These are phyloP conservation scores for Philaenus spumarius DNA, from an alignment of 1,140 invertebrate genomes.

Conservation along the genomic window DNA sequence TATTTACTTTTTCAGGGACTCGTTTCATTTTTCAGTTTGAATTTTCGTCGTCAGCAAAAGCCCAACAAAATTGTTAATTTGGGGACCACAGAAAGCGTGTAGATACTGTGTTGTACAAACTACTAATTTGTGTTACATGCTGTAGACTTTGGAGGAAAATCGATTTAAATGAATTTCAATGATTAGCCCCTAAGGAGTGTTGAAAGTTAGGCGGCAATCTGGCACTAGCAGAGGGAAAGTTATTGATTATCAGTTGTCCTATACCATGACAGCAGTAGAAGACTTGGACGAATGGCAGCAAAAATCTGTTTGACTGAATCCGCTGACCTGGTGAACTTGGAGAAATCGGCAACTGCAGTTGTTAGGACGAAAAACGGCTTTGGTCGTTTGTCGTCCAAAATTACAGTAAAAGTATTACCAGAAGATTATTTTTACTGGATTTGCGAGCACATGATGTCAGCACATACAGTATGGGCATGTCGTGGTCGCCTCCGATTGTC, in stretches of 20 bases:
- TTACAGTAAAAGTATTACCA: slow-evolving; percentile 80
- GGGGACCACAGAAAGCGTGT: too few species aligned
- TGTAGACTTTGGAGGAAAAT: too few species aligned
- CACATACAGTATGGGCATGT: slow-evolving; percentile 83
- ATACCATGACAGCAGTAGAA: slow-evolving; percentile 86
- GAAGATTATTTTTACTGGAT: slow-evolving; percentile 86
- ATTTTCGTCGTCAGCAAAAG: too few species aligned
- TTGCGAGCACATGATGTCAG: slow-evolving; percentile 79
- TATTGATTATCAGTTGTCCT: slow-evolving; percentile 88
- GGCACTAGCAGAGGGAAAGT: slow-evolving; percentile 79
- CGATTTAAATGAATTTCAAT: too few species aligned
- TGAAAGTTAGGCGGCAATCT: slow-evolving; percentile 94
- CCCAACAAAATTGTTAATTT: too few species aligned
- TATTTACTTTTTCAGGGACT: too few species aligned
- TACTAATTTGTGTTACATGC: too few species aligned
- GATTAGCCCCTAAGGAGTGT: too few species aligned
- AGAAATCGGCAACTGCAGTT: slow-evolving; percentile 84
- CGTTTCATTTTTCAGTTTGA: too few species aligned
- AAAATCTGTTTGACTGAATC: slow-evolving; percentile 82
- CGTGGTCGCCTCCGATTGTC: slow-evolving; percentile 88
- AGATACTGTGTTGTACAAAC: too few species aligned
- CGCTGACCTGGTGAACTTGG: slow-evolving; percentile 82
- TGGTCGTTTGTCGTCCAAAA: slow-evolving; percentile 49
- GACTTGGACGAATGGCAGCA: slow-evolving; percentile 88
- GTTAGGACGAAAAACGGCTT: slow-evolving; percentile 56